These are phyloP conservation scores for Cheilosia urbana DNA, from an alignment of 2,888 invertebrate species.

Conservation along the genomic window DNA sequence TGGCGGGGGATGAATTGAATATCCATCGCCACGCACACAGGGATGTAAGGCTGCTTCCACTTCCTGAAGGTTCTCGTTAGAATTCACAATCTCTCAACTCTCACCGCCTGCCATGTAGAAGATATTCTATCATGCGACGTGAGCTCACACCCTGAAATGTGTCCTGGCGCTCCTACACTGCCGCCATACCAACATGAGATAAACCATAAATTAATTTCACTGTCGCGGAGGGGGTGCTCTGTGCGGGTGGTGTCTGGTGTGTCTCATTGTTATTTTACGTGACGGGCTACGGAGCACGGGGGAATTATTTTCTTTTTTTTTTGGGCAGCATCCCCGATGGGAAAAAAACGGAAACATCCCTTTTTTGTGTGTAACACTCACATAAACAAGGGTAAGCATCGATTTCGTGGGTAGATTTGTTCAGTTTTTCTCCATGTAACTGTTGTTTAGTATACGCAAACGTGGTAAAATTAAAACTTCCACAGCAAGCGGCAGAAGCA, in stretches of 20 bases:
- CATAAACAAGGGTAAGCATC: constrained; percentile 56
- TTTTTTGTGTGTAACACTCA: constrained; percentile 46
- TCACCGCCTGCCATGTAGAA: not conserved
- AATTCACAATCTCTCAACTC: constrained; percentile 40
- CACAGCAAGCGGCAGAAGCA: not conserved
- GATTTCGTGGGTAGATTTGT: constrained; percentile 37
- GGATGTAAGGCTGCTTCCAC: not conserved
- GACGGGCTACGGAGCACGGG: not conserved
- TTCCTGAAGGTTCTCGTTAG: constrained; percentile 28
- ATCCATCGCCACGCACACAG: not conserved
- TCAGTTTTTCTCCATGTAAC: not conserved
- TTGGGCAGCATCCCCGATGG: not conserved
- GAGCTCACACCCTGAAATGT: constrained; percentile 18
- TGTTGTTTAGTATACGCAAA: constrained; percentile 33
- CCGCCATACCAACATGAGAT: not conserved
- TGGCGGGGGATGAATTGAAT: not conserved
- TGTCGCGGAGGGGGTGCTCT: not conserved
- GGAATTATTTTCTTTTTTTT: not conserved
- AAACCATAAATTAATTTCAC: constrained; percentile 42
- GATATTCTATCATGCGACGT: not conserved
- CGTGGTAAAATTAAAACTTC: constrained; percentile 46
- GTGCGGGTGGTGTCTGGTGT: not conserved
- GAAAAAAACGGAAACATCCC: constrained; percentile 19
- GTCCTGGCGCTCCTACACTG: not conserved
- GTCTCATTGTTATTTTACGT: constrained; percentile 30